Base-by-base conservation (phyloP, 2,797 vertebrate species). In the Gila robusta region DNA sequence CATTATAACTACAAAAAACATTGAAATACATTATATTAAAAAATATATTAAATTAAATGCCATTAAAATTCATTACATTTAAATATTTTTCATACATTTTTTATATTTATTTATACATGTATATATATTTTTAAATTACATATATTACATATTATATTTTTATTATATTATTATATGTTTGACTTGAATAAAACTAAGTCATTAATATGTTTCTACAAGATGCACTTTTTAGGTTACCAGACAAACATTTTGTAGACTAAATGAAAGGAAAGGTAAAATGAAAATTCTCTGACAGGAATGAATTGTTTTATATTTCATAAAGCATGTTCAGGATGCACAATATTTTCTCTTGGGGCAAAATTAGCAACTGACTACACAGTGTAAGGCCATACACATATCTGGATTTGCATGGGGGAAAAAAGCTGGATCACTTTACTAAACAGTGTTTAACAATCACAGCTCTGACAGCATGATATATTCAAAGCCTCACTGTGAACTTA, bases 381-480 rank as follows among this genome's bases (percentile, higher is more conserved):
- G 59, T 76, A 72, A 73, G 26, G 26, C 32, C n/a, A 49, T 41
- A 71, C 62, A 71, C 54, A 1, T 64, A 3, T 67, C 78, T 39
- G 66, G 79, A 69, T 70, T 72, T 47, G 47, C 56, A 11, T 52
- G 8, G 67, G 26, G n/a, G n/a, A 62, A 70, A 76, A 70, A 37
- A n/a, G 37, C 52, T 74, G n/a, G 17, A 76, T 37, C 32, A 52
- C 32, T 44, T 72, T 72, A 49, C 39, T 62, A 47, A 44, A 41
- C 10, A 3, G 47, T 39, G 69, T 76, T 72, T 39, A 79, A 82
- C 66, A 84, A 87, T 93, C 91, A 94, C 92, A 91, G 90, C 82
- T 88, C 86, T 91, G 91, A 94, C 93, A 92, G 92, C 91, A 82
- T 92, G 91, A 94, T 92, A 91, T 91, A 90, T 56, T 81, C 26